These are phyloP conservation scores for Rhadinocentrus ornatus DNA, from an alignment of 2,797 vertebrate genomes.

Conservation along the genomic window DNA sequence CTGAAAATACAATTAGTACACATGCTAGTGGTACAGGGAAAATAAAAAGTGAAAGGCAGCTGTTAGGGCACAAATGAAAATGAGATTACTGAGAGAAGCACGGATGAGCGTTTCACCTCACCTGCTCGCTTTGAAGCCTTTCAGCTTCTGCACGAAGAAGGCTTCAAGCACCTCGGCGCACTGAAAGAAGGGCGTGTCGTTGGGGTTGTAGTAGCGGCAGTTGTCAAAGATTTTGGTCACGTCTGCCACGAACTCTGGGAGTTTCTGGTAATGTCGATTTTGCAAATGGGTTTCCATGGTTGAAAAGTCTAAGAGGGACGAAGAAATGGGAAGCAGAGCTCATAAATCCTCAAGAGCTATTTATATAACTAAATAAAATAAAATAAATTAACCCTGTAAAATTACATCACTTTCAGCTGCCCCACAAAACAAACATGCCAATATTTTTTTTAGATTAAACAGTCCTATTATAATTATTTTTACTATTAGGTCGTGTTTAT, in stretches of 20 bases:
- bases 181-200: slow-evolving; percentile 97
- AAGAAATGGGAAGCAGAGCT: background rate
- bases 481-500: too few species aligned
- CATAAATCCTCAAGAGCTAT: background rate
- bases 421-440: too few species aligned
- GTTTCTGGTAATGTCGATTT: slow-evolving; percentile 95
- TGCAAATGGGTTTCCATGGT: slow-evolving; percentile 96
- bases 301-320: slow-evolving; percentile 86
- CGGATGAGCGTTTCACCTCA: slow-evolving; percentile 24
- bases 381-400: background rate
- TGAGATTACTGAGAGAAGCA: background rate
- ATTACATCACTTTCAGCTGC: too few species aligned
- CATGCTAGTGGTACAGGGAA: slow-evolving; percentile 35
- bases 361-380: background rate
- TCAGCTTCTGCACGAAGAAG: slow-evolving; percentile 99
- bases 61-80: slow-evolving; percentile 10
- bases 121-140: slow-evolving; percentile 99
- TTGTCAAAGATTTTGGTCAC: slow-evolving; percentile 99
- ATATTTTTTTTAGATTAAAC: too few species aligned
- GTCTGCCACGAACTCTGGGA: slow-evolving; percentile 98
- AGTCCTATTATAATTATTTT: too few species aligned
- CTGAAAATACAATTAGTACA: slow-evolving; percentile 6
- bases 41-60: slow-evolving; percentile 8
- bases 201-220: slow-evolving; percentile 99
- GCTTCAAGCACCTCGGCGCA: slow-evolving; percentile 97